phyloP scores from a whole-genome alignment of 2,888 invertebrate genomes.

The Apoda limacodes region DNA sequence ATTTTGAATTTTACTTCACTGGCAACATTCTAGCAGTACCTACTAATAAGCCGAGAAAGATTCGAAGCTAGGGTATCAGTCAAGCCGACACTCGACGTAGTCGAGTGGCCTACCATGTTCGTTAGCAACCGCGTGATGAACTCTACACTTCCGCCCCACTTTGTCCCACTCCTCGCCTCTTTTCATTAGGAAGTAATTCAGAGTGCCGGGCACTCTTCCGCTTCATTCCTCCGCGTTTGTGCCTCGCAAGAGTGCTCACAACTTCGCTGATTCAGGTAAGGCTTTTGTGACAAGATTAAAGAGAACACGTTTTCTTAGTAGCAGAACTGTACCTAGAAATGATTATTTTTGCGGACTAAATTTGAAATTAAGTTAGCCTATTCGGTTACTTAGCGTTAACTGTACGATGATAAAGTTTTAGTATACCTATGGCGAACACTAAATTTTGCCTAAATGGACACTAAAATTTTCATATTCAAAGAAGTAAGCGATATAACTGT shows the following conservation, averaged over 20 bases:
- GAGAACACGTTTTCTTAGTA: slow-evolving; percentile 57
- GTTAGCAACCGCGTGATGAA: slow-evolving; percentile 62
- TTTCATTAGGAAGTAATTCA: slow-evolving; percentile 70
- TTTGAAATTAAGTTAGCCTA: slow-evolving; percentile 46
- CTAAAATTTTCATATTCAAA: no score
- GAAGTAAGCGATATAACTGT: no score
- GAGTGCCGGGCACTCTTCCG: slow-evolving; percentile 63
- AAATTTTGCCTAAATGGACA: no score
- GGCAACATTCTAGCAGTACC: slow-evolving; percentile 15
- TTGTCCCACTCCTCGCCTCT: slow-evolving; percentile 57
- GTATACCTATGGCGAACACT: no score
- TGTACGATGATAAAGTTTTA: no score
- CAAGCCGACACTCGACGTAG: slow-evolving; percentile 37
- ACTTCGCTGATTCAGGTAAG: slow-evolving; percentile 61
- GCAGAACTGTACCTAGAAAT: slow-evolving; percentile 21
- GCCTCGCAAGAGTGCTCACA: slow-evolving; percentile 51
- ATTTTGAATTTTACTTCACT: slow-evolving; percentile 15
- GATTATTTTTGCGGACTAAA: slow-evolving; percentile 46
- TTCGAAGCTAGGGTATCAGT: slow-evolving; percentile 27
- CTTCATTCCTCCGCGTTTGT: slow-evolving; percentile 62
- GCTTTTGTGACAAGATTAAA: slow-evolving; percentile 69
- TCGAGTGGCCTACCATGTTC: slow-evolving; percentile 56
- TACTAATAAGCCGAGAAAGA: slow-evolving; percentile 26
- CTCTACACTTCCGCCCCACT: slow-evolving; percentile 39
- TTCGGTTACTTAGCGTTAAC: no score